Percentiles rank a stretch among this genome's conserved stretches.
phyloP scores from a whole-genome alignment of 2,113 vertebrate genomes.

The Oenanthe melanoleuca region DNA sequence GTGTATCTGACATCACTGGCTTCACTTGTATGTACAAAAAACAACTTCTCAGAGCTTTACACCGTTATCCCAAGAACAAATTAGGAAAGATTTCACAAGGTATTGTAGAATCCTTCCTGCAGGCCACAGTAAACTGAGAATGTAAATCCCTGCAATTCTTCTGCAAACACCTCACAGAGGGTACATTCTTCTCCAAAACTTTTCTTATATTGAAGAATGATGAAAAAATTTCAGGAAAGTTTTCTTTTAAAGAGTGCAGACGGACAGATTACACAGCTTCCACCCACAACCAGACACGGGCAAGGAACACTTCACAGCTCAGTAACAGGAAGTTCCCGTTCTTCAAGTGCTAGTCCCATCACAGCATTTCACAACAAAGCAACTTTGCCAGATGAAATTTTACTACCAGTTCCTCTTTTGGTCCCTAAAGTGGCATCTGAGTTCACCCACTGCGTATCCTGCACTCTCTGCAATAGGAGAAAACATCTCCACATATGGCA shows the following conservation, averaged over 20 bases:
- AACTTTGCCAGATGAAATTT: not conserved
- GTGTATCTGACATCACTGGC: not conserved
- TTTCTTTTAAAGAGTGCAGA: not conserved
- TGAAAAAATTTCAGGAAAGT: not conserved
- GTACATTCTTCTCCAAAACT: not conserved
- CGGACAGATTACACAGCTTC: not conserved
- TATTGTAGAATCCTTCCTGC: not conserved
- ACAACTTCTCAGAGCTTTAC: not conserved
- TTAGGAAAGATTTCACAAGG: not conserved
- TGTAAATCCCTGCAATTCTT: not conserved
- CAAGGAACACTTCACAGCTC: not conserved
- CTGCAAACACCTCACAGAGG: not conserved
- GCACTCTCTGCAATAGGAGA: not conserved
- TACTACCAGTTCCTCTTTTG: slow-evolving; percentile 5
- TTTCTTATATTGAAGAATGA: not conserved
- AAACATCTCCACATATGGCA: not conserved
- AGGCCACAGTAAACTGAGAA: not conserved
- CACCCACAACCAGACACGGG: not conserved
- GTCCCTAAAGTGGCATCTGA: not conserved
- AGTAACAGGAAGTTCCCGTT: slow-evolving; percentile 5
- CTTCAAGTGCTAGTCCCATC: not conserved
- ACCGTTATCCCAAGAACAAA: not conserved
- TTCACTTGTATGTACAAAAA: not conserved
- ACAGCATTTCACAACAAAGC: slow-evolving; percentile 10
- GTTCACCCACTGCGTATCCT: not conserved